Conservation (phyloP, 2,113 vertebrate species). For the Pedionomus torquatus region DNA sequence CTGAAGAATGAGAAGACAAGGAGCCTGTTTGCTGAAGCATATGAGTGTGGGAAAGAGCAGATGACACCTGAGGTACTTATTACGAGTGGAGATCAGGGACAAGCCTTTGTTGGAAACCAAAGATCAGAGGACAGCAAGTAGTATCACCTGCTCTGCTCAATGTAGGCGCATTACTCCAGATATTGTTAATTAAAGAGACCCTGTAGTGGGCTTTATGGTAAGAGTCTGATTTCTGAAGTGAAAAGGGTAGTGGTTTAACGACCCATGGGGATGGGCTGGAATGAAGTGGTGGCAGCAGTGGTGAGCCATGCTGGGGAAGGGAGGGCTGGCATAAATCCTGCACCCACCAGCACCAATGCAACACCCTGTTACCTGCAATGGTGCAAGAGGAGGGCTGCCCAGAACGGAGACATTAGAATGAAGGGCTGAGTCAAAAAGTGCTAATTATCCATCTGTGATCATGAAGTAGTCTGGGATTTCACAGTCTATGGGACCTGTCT, state of each 20-base stretch:
- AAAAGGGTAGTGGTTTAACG: background rate
- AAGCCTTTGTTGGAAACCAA: background rate
- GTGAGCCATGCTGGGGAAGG: fast-evolving
- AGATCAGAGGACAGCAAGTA: background rate
- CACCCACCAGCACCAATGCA: background rate
- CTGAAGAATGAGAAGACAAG: background rate
- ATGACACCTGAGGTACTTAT: background rate
- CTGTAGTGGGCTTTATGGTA: background rate
- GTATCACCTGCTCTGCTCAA: background rate
- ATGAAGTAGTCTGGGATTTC: background rate
- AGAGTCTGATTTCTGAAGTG: background rate
- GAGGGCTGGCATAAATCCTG: background rate
- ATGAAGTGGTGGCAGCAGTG: background rate
- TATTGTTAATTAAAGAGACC: background rate
- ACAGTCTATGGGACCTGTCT: background rate
- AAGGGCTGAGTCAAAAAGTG: background rate
- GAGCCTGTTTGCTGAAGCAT: background rate
- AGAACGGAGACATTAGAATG: background rate
- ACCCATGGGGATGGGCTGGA: background rate
- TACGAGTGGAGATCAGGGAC: background rate
- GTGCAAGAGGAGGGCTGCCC: background rate
- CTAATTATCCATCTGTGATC: background rate
- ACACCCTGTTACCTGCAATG: background rate
- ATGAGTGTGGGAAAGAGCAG: fast-evolving
- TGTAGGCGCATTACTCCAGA: background rate